Base-by-base conservation (phyloP, 2,797 vertebrate species). In the Sebastes ruberrimus region DNA sequence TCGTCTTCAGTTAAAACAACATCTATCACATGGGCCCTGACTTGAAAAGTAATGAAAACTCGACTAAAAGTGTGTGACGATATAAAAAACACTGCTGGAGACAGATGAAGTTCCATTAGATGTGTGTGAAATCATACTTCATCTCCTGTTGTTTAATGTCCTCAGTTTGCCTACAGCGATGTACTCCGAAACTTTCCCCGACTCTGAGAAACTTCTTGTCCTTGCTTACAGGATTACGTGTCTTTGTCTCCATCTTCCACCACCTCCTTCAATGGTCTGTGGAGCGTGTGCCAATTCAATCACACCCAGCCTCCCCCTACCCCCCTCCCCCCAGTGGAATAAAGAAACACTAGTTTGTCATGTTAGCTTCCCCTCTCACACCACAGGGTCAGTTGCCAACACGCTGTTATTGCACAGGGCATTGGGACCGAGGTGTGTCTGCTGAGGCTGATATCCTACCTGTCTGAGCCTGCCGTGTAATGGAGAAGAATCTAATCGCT, bases 361-460 rank as follows among this genome's bases (percentile, higher is more conserved):
- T 85, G 86, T 90, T 91, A 80, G 85, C 74, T 62, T 35, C 74
- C 74, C 74, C 68, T 72, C 79, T 91, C 62, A 71, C 79, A 82
- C 87, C 86, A 65, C 74, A 62, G 88, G 89, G 90, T 91, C 89
- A 86, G 82, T 81, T 88, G 88, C 86, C 88, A 90, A 84, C 87
- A 81, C 9, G 78, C 35, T 87, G 88, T 94, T 95, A 94, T 95
- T 95, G 93, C 84, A 60, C 84, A 78, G 92, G 85, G 90, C 89
- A 85, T 91, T 93, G 92, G 93, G 94, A 92, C 87, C 7, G 27
- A 81, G 74, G 84, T 78, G 59, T 30, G 65, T 84, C 82, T 84
- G 82, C 87, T 65, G 75, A 80, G 88, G 86, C 78, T 79, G 87
- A 87, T 87, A 84, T 85, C 53, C 71, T 79, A 84, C 88, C 75